Percentiles rank a stretch among this genome's conserved stretches.
phyloP scores from a whole-genome alignment of 2,113 vertebrate genomes.

The Notarius lentiginosus region DNA sequence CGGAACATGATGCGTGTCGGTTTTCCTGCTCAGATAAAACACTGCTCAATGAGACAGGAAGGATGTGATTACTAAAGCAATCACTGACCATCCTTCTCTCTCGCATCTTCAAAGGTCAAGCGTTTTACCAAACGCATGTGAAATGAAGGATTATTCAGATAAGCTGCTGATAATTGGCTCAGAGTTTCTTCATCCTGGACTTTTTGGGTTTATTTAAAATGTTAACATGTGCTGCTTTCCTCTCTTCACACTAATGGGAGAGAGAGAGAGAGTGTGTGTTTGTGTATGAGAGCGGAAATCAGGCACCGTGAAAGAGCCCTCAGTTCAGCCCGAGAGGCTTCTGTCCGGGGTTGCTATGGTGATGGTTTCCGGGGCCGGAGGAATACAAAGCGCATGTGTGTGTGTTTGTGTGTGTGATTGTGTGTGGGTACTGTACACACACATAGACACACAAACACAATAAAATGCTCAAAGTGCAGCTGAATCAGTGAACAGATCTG shows the following conservation, averaged over 20 bases:
- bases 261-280: conserved; percentile 19
- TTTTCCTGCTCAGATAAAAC: background rate
- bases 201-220: conserved; percentile 15
- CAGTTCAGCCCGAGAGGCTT: conserved; percentile 49
- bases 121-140: background rate
- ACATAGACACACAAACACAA: background rate
- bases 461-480: background rate
- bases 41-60: background rate
- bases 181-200: conserved; percentile 3
- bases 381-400: conserved; percentile 40
- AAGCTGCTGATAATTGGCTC: conserved; percentile 18
- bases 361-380: conserved; percentile 37
- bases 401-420: conserved; percentile 17
- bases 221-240: conserved; percentile 15
- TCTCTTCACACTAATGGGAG: conserved; percentile 7
- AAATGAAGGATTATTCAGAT: conserved; percentile 16
- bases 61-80: conserved; percentile 8
- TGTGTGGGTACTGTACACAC: background rate
- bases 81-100: background rate
- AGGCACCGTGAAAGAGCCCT: conserved; percentile 48
- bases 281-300: conserved; percentile 25
- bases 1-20: background rate
- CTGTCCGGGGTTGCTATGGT: conserved; percentile 47
- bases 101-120: no score
- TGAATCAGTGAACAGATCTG: background rate